phyloP scores from a whole-genome alignment of 2,888 invertebrate species.

The Drosophila leonis region DNA sequence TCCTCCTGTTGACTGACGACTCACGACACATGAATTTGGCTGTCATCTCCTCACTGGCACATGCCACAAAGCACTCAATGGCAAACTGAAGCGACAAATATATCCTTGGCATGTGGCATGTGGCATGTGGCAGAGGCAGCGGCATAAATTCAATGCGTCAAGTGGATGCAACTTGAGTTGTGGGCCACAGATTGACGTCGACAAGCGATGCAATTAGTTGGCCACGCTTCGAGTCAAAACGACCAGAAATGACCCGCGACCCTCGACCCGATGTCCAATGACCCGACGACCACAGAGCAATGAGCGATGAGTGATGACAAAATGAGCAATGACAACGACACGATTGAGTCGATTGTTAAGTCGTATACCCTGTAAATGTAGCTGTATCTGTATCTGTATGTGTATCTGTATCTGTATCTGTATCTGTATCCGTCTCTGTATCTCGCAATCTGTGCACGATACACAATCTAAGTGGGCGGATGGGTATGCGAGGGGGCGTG shows the following conservation, averaged over 20 bases:
- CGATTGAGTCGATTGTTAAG: not conserved
- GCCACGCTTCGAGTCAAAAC: slow-evolving; percentile 15
- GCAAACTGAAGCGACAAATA: slow-evolving; percentile 51
- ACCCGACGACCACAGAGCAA: slow-evolving; percentile 8
- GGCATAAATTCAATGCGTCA: slow-evolving; percentile 62
- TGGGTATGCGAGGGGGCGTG: slow-evolving; percentile 21
- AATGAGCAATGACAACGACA: slow-evolving; percentile 7
- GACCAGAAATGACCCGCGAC: not conserved
- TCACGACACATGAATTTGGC: not conserved
- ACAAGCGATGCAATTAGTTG: slow-evolving; percentile 57
- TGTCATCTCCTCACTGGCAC: slow-evolving; percentile 18
- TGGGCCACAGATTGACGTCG: slow-evolving; percentile 53
- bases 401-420: not conserved
- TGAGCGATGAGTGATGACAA: slow-evolving; percentile 17
- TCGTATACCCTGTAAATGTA: not conserved
- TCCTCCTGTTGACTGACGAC: not conserved
- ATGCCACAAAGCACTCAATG: slow-evolving; percentile 46
- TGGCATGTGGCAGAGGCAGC: slow-evolving; percentile 29
- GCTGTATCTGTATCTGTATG: not conserved
- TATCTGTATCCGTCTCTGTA: slow-evolving; percentile 2
- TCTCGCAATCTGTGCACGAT: slow-evolving; percentile 3
- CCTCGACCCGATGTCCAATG: slow-evolving; percentile 10
- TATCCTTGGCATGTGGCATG: slow-evolving; percentile 47
- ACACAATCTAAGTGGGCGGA: slow-evolving; percentile 21
- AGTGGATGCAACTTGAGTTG: slow-evolving; percentile 48